Evolutionary conservation across 2,113 vertebrate species (phyloP).

Genomic region (Ramphastos sulfuratus): DNA sequence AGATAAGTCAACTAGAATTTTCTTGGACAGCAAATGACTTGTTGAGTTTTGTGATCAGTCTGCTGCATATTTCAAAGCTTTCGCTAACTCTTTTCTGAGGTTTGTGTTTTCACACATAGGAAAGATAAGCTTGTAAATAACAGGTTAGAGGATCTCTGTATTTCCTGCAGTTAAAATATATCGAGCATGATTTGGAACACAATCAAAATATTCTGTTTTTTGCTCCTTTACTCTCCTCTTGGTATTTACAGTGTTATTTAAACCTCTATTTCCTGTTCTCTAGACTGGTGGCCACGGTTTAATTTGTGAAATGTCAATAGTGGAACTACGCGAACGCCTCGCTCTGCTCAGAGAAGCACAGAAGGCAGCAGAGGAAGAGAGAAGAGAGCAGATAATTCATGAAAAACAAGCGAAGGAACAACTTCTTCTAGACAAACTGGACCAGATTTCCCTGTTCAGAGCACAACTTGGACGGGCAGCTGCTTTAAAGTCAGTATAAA

Average conservation of each 20-base stretch:
- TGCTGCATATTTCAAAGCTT: neutral
- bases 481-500: slow-evolving; percentile 78
- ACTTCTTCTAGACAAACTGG: slow-evolving; percentile 78
- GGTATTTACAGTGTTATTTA: slow-evolving; percentile 50
- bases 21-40: neutral
- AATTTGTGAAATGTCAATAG: slow-evolving; percentile 90
- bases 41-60: neutral
- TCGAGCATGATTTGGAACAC: slow-evolving; percentile 14
- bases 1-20: neutral
- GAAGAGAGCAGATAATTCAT: slow-evolving; percentile 80
- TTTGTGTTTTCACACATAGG: neutral
- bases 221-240: neutral
- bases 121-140: neutral
- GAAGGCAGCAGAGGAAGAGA: slow-evolving; percentile 78
- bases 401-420: slow-evolving; percentile 81
- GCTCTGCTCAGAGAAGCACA: slow-evolving; percentile 77
- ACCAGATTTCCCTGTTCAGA: slow-evolving; percentile 80
- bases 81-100: neutral
- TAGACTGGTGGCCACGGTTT: slow-evolving; percentile 86
- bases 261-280: neutral
- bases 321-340: slow-evolving; percentile 87
- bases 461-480: slow-evolving; percentile 75
- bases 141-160: neutral
- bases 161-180: neutral
- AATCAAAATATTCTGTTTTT: neutral